Conservation (phyloP, 2,888 invertebrate genomes). For the Ganaspis brasiliensis region DNA sequence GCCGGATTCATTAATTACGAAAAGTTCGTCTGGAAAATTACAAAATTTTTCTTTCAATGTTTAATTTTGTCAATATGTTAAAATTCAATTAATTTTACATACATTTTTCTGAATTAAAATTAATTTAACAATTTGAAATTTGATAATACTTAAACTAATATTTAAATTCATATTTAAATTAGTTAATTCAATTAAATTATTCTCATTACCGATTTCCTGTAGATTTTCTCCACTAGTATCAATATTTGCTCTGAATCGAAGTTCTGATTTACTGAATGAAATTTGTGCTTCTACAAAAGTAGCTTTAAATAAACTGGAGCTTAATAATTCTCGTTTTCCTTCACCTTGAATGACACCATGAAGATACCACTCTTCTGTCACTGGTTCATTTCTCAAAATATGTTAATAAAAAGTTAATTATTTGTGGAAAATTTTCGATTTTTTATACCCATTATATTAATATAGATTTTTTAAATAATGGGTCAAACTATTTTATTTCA, state of each 20-base stretch:
- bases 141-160: too few species aligned
- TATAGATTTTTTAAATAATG: too few species aligned
- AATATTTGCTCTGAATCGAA: conserved; percentile 82
- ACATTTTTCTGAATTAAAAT: too few species aligned
- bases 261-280: conserved; percentile 80
- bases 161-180: too few species aligned
- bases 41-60: background rate
- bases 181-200: too few species aligned
- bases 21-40: conserved; percentile 81
- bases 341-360: conserved; percentile 83
- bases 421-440: too few species aligned
- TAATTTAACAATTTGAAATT: too few species aligned
- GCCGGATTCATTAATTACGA: conserved; percentile 83
- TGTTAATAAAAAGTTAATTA: too few species aligned
- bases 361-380: conserved; percentile 84
- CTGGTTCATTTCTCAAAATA: conserved; percentile 69
- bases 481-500: too few species aligned
- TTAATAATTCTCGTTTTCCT: conserved; percentile 82
- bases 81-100: too few species aligned
- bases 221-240: conserved; percentile 81
- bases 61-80: background rate
- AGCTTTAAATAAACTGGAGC: conserved; percentile 82
- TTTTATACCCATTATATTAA: too few species aligned
- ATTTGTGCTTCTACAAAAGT: conserved; percentile 84
- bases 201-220: conserved; percentile 81